Evolutionary conservation across 1,140 invertebrate species (phyloP).

Genomic region (Pantala flavescens): DNA sequence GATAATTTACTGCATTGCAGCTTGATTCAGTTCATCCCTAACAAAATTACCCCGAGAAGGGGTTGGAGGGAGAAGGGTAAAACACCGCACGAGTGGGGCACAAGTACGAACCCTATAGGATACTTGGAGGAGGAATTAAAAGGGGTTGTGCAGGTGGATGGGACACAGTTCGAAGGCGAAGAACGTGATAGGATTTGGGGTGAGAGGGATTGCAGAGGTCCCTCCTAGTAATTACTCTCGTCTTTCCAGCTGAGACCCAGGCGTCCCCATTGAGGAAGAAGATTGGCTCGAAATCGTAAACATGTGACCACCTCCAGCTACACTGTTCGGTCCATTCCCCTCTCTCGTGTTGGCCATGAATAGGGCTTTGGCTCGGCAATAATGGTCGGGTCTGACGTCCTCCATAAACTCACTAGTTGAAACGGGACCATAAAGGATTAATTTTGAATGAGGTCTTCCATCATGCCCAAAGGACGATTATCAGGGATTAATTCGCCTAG

Average conservation of each 20-base stretch:
- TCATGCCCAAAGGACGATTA: background rate
- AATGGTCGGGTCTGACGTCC: background rate
- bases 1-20: too few relatives aligned
- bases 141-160: too few relatives aligned
- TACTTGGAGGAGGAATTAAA: too few relatives aligned
- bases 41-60: too few relatives aligned
- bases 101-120: too few relatives aligned
- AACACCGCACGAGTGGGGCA: too few relatives aligned
- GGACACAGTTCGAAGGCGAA: too few relatives aligned
- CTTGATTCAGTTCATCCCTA: too few relatives aligned
- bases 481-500: background rate
- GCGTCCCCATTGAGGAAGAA: background rate
- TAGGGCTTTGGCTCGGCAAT: background rate
- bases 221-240: conserved; percentile 1
- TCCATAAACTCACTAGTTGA: conserved; percentile 5
- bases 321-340: background rate
- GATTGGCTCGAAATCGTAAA: conserved; percentile 1
- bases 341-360: background rate
- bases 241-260: conserved; percentile 2
- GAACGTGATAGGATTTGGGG: background rate
- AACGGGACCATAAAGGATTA: conserved; percentile 9
- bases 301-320: background rate
- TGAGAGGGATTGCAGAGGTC: background rate
- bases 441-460: conserved; percentile 9
- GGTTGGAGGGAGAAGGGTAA: too few relatives aligned